Evolutionary conservation across 2,888 invertebrate genomes (phyloP), one percentile per base, ranked within the genome.

Genomic region (Minunthozetes semirufus): DNA sequence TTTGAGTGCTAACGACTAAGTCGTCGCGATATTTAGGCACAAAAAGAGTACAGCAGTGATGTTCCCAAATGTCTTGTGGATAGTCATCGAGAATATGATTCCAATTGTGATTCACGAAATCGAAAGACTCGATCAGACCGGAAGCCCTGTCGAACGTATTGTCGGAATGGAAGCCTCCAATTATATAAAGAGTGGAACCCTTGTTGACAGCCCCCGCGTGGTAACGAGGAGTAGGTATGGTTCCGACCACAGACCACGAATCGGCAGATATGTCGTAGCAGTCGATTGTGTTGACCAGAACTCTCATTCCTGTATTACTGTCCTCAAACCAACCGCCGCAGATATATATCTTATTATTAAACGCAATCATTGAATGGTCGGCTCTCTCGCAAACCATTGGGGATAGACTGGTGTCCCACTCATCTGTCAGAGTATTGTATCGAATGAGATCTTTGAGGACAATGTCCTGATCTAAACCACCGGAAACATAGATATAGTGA

Each of bases 61-160:
- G 89, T 80, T 89, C 89, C 89, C 89, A 90, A 76, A 89, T 86
- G 80, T 89, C 88, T 79, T 88, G 87, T 0, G 88, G 87, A 80
- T 88, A 87, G 77, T 87, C 86, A 78, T 87, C 86, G 61, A 27
- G 61, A 17, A 4, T 25, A 2, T 25, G 61, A 27, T 61, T 61
- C 61, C 61, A 61, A 15, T 17, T 27, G 27, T 61, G 17, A 29
- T 15, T 61, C 22, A 61, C 86, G 78, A 89, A 82, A 81, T 89
- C 87, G 80, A 88, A 89, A 77, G 86, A 87, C 81, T 89, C 89
- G 15, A 89, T 87, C 66, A 87, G 86, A 4, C 87, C 87, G 74
- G 89, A 88, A 76, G 88, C 88, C 74, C 87, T 85, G 80, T 88
- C 87, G 79, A 88, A 88, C 79, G 87, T 87, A n/a, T 86, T 87